A percentile compares a stretch with the other conserved stretches of the same genome.
Evolutionary conservation across 64 coral and sea anemone genomes (phyloP).

Genomic region (Anthopleura sola): DNA sequence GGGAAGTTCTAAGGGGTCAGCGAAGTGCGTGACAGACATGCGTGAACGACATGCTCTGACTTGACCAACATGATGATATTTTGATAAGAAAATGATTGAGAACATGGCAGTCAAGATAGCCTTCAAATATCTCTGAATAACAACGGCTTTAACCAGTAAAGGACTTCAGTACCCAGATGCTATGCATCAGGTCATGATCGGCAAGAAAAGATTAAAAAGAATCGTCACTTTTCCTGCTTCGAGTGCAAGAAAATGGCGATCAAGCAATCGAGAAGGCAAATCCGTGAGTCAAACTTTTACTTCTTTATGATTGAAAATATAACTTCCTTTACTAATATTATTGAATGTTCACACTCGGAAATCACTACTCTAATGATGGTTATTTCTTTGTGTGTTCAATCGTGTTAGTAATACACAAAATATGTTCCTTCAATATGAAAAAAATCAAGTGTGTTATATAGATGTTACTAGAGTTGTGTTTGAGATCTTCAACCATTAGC

Average conservation of each 20-base stretch:
- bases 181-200: conserved; percentile 92
- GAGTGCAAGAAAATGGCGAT: conserved; percentile 84
- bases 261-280: conserved; percentile 52
- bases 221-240: conserved; percentile 73
- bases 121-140: neutral
- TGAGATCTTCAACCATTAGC: no score
- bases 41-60: no score
- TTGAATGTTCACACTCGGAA: neutral
- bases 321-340: neutral
- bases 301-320: neutral
- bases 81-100: neutral
- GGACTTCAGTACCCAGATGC: neutral
- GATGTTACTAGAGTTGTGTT: no score
- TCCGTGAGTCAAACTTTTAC: conserved; percentile 46
- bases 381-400: neutral
- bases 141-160: neutral
- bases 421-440: neutral
- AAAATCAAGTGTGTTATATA: neutral
- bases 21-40: neutral
- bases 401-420: neutral
- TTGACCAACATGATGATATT: neutral
- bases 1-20: neutral
- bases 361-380: neutral
- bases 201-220: conserved; percentile 80
- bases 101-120: neutral